A percentile compares a stretch with the other conserved stretches of the same genome.
Evolutionary conservation across 2,113 vertebrate species (phyloP).

Genomic region (Tapirus terrestris): DNA sequence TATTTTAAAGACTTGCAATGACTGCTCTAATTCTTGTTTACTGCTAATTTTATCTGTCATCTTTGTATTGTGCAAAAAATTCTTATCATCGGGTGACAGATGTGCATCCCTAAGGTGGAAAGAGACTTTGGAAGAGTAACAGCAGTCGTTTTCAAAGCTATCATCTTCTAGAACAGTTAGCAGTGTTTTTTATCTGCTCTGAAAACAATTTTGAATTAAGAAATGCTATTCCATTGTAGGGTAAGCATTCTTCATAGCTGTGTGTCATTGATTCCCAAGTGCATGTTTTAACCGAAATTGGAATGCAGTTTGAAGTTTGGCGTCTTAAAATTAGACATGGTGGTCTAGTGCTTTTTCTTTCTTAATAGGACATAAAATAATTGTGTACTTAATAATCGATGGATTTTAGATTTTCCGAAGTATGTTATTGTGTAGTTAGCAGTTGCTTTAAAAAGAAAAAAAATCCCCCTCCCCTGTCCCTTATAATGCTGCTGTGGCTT

Average conservation of each 20-base stretch:
- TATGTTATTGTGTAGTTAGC: neutral
- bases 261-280: neutral
- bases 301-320: neutral
- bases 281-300: neutral
- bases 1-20: neutral
- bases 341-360: neutral
- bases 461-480: neutral
- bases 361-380: neutral
- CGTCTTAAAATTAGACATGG: neutral
- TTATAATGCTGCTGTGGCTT: neutral
- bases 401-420: neutral
- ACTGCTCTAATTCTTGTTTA: neutral
- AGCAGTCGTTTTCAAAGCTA: neutral
- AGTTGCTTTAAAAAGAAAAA: neutral
- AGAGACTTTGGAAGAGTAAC: neutral
- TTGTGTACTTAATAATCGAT: neutral
- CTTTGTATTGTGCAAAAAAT: neutral
- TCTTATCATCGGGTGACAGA: neutral
- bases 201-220: neutral
- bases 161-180: neutral
- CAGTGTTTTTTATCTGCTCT: neutral
- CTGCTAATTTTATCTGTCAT: neutral
- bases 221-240: neutral
- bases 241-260: neutral
- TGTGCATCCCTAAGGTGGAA: neutral